These are phyloP conservation scores for Oxytorus armatus DNA, from an alignment of 2,888 invertebrate species.

Conservation along the genomic window DNA sequence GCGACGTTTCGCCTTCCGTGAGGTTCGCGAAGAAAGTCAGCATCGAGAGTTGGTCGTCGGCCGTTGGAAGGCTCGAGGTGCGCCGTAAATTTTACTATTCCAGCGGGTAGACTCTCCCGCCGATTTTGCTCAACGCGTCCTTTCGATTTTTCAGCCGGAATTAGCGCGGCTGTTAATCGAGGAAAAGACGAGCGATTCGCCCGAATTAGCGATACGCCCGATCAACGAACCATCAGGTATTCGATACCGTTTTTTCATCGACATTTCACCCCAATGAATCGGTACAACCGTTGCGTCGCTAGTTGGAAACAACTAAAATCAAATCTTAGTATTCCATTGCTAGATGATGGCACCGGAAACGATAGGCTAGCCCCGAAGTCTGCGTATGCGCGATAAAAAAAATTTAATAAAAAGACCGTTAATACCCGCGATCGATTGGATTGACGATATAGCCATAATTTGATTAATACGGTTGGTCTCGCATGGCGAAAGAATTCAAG, in stretches of 20 bases:
- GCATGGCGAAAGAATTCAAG: no score
- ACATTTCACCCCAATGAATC: no score
- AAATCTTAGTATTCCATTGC: no score
- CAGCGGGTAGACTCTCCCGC: not conserved
- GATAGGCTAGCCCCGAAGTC: no score
- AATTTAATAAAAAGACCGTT: no score
- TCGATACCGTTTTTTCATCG: not conserved
- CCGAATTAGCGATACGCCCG: conserved; percentile 23
- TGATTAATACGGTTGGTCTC: no score
- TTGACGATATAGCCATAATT: no score
- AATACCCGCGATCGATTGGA: no score
- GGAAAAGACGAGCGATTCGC: conserved; percentile 35
- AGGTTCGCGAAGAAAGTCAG: conserved; percentile 81
- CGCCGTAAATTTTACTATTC: not conserved
- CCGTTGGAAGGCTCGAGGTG: conserved; percentile 59
- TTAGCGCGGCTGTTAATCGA: conserved; percentile 3
- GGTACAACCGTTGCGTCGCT: no score
- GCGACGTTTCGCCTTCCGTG: conserved; percentile 78
- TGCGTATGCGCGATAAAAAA: no score
- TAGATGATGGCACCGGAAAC: no score
- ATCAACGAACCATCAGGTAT: conserved; percentile 38
- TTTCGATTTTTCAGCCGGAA: conserved; percentile 36
- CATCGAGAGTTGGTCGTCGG: conserved; percentile 72
- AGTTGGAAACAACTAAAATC: no score
- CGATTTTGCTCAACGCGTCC: not conserved